Base-by-base conservation (phyloP, 1,140 invertebrate genomes). In the Episyrphus balteatus region DNA sequence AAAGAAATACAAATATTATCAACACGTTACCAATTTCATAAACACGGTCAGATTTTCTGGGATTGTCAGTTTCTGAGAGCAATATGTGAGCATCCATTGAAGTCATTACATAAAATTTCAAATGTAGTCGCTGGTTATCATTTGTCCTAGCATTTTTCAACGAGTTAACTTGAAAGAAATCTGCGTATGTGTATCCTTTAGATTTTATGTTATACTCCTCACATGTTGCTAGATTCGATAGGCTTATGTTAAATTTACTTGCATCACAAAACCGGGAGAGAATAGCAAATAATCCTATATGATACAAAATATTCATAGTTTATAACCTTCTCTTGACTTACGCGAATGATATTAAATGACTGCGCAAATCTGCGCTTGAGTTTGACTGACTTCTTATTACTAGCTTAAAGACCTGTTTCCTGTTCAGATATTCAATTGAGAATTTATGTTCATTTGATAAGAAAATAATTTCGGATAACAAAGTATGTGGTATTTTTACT, bases 31-130 rank as follows among this genome's bases (percentile, higher is more conserved):
- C 63, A 9, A 66, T 57, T 46, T 66, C 63, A 42, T 66, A 66
- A 0, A 66, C 63, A 0, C 55, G 53, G 46, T 66, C 63, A 5
- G 36, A 40, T 0, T 32, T 7, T 3, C 58, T 46, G 0, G 58
- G 59, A 8, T 32, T 40, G 26, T 51, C 54, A 5, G 52, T 63
- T 13, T 57, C 56, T 13, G 59, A 57, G 0, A 66, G 52, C 39
- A 66, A 51, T n/a, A 66, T 63, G 34, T 66, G 63, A 1, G 63
- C 63, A 56, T 66, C 62, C 59, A 57, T 66, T 37, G 50, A 47
- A 32, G 63, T 57, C 31, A 63, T 40, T 5, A 66, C 63, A 50
- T 66, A 66, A 13, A 66, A 66, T 38, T 63, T 66, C 17, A 66
- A 49, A 44, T 65, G 62, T n/a, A 66, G 26, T 0, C 58, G 48